phyloP scores from a whole-genome alignment of 2,797 vertebrate species.

The Acipenser transmontanus region DNA sequence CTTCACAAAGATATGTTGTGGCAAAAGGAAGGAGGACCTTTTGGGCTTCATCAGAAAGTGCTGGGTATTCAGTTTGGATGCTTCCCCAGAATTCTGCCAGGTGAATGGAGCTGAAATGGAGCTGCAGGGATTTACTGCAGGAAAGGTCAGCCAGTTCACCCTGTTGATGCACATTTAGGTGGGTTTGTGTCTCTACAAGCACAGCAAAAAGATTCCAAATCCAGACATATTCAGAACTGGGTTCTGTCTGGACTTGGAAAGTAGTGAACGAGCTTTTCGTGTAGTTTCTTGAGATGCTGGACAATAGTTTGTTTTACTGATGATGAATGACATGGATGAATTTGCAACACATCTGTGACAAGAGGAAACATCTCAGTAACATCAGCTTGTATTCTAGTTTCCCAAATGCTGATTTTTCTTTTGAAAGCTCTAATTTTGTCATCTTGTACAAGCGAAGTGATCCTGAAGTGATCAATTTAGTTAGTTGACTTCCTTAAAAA shows the following conservation, averaged over 20 bases:
- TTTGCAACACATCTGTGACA: constrained; percentile 2
- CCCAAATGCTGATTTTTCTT: constrained; percentile 18
- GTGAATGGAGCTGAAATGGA: constrained; percentile 17
- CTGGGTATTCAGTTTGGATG: constrained; percentile 13
- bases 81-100: constrained; percentile 16
- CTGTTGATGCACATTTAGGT: constrained; percentile 22
- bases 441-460: constrained; percentile 8
- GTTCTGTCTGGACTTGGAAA: too few relatives aligned
- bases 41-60: constrained; percentile 17
- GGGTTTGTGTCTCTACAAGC: constrained; percentile 7
- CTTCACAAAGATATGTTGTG: background rate
- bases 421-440: constrained; percentile 20
- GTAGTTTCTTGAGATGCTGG: too few relatives aligned
- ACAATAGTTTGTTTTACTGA: too few relatives aligned
- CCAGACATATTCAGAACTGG: constrained; percentile 14
- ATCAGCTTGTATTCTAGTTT: constrained; percentile 9
- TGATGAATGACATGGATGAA: background rate
- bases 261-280: too few relatives aligned
- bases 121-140: constrained; percentile 14
- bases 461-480: constrained; percentile 14
- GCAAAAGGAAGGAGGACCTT: constrained; percentile 12
- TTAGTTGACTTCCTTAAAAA: constrained; percentile 15
- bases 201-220: constrained; percentile 7
- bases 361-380: too few relatives aligned
- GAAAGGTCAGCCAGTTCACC: constrained; percentile 12